Conservation (phyloP, 2,888 invertebrate genomes). For the Hirtodrosophila histrioides region DNA sequence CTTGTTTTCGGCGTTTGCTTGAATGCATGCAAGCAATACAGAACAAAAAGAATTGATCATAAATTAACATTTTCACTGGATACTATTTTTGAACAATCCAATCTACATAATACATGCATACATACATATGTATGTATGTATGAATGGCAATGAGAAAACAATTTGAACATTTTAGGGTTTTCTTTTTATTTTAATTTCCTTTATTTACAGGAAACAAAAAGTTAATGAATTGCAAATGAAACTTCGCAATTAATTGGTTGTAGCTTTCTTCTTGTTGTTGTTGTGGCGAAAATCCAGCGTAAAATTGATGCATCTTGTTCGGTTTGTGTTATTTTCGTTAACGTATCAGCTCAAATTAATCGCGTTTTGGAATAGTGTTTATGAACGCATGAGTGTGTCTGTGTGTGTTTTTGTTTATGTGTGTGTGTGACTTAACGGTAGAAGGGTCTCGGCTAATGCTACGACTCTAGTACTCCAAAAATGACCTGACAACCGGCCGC, state of each 20-base stretch:
- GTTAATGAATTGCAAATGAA: conserved; percentile 66
- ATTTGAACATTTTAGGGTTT: conserved; percentile 1
- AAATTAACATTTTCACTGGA: no score
- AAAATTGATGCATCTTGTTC: conserved; percentile 56
- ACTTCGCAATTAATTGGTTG: conserved; percentile 75
- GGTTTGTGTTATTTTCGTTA: conserved; percentile 44
- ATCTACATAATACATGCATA: neutral
- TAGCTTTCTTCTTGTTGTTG: conserved; percentile 63
- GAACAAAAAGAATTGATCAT: no score
- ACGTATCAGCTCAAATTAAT: conserved; percentile 54
- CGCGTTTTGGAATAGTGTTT: conserved; percentile 60
- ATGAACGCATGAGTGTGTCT: conserved; percentile 47
- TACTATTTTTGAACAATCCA: no score
- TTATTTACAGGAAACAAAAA: conserved; percentile 79
- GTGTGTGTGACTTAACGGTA: conserved; percentile 56
- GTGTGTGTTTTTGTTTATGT: conserved; percentile 17
- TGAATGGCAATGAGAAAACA: neutral
- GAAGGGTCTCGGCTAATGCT: conserved; percentile 61
- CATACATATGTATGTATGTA: neutral
- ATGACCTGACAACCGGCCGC: conserved; percentile 32
- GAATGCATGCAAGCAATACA: no score
- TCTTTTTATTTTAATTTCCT: conserved; percentile 75
- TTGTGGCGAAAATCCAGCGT: conserved; percentile 55
- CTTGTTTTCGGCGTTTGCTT: no score
- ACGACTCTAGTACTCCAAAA: conserved; percentile 64